A percentile compares a stretch with the other conserved stretches of the same genome.
Conservation (phyloP, 2,888 invertebrate species). For the Andrena marginata region DNA sequence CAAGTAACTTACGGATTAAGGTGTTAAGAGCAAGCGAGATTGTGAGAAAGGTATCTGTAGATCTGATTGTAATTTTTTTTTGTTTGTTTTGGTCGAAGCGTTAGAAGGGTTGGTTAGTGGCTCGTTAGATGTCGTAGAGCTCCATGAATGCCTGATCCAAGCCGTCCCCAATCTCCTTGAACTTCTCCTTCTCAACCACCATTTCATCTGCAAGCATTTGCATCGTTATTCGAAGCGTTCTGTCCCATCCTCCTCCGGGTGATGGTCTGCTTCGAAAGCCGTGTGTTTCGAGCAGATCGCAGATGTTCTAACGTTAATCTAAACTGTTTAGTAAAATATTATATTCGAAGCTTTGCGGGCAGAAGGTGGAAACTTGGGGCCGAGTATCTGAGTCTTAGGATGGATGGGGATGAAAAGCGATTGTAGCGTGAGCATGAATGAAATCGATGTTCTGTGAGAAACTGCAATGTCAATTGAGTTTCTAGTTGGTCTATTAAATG, state of each 20-base stretch:
- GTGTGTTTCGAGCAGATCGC: slow-evolving; percentile 9
- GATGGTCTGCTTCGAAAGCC: slow-evolving; percentile 7
- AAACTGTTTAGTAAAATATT: slow-evolving; percentile 12
- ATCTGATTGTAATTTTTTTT: slow-evolving; percentile 44
- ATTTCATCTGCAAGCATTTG: slow-evolving; percentile 90
- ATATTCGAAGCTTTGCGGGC: slow-evolving; percentile 24
- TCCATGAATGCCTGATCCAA: slow-evolving; percentile 97
- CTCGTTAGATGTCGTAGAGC: slow-evolving; percentile 85
- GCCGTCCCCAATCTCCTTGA: slow-evolving; percentile 96
- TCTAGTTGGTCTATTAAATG: neutral
- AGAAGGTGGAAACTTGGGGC: slow-evolving; percentile 11
- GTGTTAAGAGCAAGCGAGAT: slow-evolving; percentile 80
- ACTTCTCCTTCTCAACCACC: slow-evolving; percentile 95
- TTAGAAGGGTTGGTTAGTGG: slow-evolving; percentile 72
- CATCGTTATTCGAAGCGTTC: slow-evolving; percentile 60
- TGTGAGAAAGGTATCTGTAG: slow-evolving; percentile 71
- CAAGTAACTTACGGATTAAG: slow-evolving; percentile 76
- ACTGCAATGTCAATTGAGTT: neutral
- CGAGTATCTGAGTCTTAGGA: neutral
- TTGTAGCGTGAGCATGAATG: slow-evolving; percentile 1
- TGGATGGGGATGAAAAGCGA: neutral
- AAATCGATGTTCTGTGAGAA: neutral
- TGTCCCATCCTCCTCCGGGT: neutral
- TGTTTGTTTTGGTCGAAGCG: slow-evolving; percentile 71
- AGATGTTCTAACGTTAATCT: neutral